A percentile compares a stretch with the other conserved stretches of the same genome.
Conservation (phyloP, 2,797 vertebrate genomes). For the Coregonus suidteri region DNA sequence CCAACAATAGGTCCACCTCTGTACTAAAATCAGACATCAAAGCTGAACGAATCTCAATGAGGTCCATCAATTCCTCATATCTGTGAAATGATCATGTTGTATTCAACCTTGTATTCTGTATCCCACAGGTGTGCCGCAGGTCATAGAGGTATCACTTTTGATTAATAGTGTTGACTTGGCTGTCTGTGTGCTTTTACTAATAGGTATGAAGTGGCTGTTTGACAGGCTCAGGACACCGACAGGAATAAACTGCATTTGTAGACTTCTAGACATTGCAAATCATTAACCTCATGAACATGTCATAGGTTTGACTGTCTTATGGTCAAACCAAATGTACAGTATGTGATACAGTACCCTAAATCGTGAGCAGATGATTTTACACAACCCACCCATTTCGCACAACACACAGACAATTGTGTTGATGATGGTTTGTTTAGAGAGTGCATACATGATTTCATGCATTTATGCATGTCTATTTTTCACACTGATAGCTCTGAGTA, state of each 20-base stretch:
- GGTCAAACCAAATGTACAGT: background rate
- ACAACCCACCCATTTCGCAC: background rate
- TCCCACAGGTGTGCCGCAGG: background rate
- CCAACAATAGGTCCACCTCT: background rate
- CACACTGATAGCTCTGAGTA: background rate
- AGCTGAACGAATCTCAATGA: background rate
- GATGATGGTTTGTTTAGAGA: no score
- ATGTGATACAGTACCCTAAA: background rate
- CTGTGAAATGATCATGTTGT: background rate
- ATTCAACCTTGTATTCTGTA: background rate
- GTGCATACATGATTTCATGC: background rate
- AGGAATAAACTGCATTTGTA: background rate
- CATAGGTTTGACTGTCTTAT: background rate
- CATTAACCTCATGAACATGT: no score
- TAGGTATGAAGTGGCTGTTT: background rate
- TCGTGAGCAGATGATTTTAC: background rate
- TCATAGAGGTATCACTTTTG: background rate
- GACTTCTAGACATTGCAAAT: background rate
- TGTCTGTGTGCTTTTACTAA: background rate
- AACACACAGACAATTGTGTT: background rate
- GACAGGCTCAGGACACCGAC: background rate
- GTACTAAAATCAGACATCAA: background rate
- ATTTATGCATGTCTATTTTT: constrained; percentile 3
- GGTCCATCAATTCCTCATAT: background rate
- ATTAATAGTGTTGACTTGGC: background rate